A percentile compares a stretch with the other conserved stretches of the same genome.
These are phyloP conservation scores for Pogonophryne albipinna DNA, from an alignment of 2,797 vertebrate genomes.

Conservation along the genomic window DNA sequence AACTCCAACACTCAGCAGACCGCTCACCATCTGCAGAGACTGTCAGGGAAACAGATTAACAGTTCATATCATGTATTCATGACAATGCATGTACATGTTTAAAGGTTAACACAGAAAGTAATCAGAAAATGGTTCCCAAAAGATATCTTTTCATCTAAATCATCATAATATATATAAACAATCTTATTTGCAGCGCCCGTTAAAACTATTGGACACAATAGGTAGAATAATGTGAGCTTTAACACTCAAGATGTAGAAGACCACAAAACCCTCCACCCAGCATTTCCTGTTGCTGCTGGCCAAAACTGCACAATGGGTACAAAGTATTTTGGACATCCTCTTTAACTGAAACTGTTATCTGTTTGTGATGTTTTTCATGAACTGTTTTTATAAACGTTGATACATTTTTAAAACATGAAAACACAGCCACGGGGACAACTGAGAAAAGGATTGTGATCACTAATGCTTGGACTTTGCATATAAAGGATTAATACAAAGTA, in stretches of 20 bases:
- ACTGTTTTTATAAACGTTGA: not conserved
- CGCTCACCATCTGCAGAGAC: slow-evolving; percentile 80
- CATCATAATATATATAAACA: not conserved
- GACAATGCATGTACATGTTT: not conserved
- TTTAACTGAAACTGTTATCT: not conserved
- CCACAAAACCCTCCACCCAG: slow-evolving; percentile 9
- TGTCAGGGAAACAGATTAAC: slow-evolving; percentile 31
- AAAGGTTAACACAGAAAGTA: not conserved
- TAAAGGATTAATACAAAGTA: not conserved
- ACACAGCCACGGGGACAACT: not conserved
- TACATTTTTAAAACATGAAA: not conserved
- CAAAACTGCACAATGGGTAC: not conserved
- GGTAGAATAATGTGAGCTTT: not conserved
- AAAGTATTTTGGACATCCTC: not conserved
- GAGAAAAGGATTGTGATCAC: not conserved
- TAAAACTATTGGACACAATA: not conserved
- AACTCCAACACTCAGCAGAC: slow-evolving; percentile 79
- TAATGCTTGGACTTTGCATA: not conserved
- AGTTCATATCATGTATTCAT: not conserved
- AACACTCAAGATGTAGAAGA: not conserved
- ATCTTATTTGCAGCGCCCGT: not conserved
- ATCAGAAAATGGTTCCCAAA: not conserved
- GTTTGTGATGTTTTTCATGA: not conserved
- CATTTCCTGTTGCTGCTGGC: slow-evolving; percentile 50
- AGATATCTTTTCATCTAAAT: not conserved